These are phyloP conservation scores for Ophioderma brevispina DNA, from an alignment of 35 echinoderm and acorn worm genomes.

Conservation along the genomic window DNA sequence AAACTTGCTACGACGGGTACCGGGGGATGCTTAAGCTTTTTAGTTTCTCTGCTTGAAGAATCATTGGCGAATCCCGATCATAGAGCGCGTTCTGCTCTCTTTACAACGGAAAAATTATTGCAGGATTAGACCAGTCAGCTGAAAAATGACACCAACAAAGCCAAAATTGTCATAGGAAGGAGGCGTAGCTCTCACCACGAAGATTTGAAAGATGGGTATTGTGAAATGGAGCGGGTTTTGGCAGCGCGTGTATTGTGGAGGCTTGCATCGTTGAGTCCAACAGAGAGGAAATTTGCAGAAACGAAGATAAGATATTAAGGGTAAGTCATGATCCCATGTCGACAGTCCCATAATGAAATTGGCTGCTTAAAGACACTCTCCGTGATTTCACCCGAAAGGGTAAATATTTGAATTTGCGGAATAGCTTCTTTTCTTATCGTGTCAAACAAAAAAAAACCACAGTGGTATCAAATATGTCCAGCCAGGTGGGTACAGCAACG, in stretches of 20 bases:
- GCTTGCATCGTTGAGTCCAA: conserved; percentile 75
- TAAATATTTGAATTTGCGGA: too few species aligned
- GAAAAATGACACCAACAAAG: conserved; percentile 85
- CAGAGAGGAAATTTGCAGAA: conserved; percentile 51
- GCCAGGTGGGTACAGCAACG: too few species aligned
- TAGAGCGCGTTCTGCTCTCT: conserved; percentile 30
- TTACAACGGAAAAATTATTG: conserved; percentile 69
- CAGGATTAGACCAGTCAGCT: conserved; percentile 79
- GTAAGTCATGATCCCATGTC: too few species aligned
- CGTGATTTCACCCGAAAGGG: too few species aligned
- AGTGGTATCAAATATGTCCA: too few species aligned
- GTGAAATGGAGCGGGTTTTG: conserved; percentile 51
- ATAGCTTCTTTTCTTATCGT: too few species aligned
- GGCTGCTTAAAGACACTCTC: too few species aligned
- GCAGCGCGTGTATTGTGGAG: conserved; percentile 70
- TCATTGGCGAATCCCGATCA: conserved; percentile 67
- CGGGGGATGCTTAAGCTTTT: conserved; percentile 57
- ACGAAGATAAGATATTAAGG: too few species aligned
- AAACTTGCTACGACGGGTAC: conserved; percentile 44
- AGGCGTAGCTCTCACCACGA: conserved; percentile 40
- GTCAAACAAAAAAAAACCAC: too few species aligned
- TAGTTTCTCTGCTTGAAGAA: conserved; percentile 80
- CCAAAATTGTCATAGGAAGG: conserved; percentile 81
- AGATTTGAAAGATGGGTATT: conserved; percentile 49
- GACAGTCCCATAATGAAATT: too few species aligned